phyloP scores from a whole-genome alignment of 2,888 invertebrate genomes.

The Hetaerina titia region DNA sequence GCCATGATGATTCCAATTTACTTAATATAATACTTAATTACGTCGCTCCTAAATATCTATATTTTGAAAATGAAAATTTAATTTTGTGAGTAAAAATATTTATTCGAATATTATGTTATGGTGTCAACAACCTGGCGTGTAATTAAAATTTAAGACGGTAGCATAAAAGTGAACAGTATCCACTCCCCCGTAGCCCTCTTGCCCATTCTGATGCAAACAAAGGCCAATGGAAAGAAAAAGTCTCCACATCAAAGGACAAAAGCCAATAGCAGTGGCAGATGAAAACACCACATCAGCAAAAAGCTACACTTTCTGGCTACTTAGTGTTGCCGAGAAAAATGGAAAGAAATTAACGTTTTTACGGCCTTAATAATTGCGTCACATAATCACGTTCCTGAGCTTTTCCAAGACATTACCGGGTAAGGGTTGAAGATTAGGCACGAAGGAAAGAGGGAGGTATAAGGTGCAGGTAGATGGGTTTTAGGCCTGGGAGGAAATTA shows the following conservation, averaged over 20 bases:
- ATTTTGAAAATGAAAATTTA: too few relatives aligned
- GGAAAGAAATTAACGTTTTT: conserved; percentile 8
- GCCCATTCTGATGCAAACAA: background rate
- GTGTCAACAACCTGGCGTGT: background rate
- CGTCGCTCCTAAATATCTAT: too few relatives aligned
- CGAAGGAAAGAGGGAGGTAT: background rate
- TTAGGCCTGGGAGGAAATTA: background rate
- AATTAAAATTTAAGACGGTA: background rate
- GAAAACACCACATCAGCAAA: background rate
- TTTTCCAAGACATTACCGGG: background rate
- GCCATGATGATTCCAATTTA: too few relatives aligned
- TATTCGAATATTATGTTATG: too few relatives aligned
- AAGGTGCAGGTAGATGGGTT: background rate
- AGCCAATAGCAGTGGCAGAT: background rate
- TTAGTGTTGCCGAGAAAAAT: background rate
- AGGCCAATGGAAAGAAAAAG: conserved; percentile 14
- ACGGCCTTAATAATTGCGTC: background rate
- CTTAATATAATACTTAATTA: too few relatives aligned
- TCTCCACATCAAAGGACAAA: background rate
- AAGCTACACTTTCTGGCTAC: background rate
- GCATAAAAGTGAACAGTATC: background rate
- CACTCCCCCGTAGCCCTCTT: background rate
- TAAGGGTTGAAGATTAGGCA: conserved; percentile 15
- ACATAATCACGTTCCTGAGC: conserved; percentile 23
- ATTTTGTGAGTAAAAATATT: too few relatives aligned